phyloP scores from a whole-genome alignment of 64 coral and sea anemone genomes.

The Montipora sp. region DNA sequence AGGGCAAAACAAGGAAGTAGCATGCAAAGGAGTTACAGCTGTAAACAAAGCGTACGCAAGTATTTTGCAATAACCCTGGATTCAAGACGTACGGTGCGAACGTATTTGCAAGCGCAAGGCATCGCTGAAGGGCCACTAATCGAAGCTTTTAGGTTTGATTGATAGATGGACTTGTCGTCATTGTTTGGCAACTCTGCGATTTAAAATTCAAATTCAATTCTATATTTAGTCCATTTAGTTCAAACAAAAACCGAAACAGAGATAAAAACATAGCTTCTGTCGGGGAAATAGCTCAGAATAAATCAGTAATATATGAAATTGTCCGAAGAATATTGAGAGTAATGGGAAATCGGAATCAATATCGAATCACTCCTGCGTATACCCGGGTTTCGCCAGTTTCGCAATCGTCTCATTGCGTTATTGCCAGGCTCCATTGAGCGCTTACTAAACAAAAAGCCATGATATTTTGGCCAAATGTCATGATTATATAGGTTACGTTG shows the following conservation, averaged over 20 bases:
- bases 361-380: too few relatives aligned
- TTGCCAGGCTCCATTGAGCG: conserved; percentile 19
- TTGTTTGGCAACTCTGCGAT: conserved; percentile 27
- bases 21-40: background rate
- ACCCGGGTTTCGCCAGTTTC: background rate
- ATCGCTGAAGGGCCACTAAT: conserved; percentile 12
- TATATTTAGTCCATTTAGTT: conserved; percentile 46
- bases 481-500: conserved; percentile 35
- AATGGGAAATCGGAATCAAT: too few relatives aligned
- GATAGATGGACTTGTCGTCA: background rate
- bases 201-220: conserved; percentile 47
- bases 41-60: background rate
- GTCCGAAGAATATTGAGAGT: too few relatives aligned
- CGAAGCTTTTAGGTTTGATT: conserved; percentile 14
- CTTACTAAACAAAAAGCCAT: conserved; percentile 42
- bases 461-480: conserved; percentile 53
- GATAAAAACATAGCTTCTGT: conserved; percentile 19
- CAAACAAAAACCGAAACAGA: conserved; percentile 39
- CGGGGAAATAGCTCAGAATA: background rate
- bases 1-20: too few relatives aligned
- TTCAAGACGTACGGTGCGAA: too few relatives aligned
- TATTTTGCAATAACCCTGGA: conserved; percentile 39
- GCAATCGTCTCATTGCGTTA: background rate
- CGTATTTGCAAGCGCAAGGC: background rate
- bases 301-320: too few relatives aligned